Conservation (phyloP, 2,797 vertebrate species). For the Sebastes iracundus region DNA sequence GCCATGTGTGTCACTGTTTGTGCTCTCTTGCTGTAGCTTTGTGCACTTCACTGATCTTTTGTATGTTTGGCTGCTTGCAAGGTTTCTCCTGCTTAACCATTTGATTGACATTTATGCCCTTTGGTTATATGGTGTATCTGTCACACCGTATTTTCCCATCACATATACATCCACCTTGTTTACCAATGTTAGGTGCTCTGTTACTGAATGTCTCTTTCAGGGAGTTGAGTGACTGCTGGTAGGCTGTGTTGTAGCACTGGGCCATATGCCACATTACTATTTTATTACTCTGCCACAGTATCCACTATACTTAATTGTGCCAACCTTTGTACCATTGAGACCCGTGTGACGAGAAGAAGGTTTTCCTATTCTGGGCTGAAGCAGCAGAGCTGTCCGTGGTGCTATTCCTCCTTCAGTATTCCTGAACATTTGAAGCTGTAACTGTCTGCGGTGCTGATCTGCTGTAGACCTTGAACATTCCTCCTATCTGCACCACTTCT, state of each 20-base stretch:
- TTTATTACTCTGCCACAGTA: constrained; percentile 45
- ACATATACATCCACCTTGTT: background rate
- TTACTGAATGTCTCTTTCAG: background rate
- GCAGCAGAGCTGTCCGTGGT: constrained; percentile 43
- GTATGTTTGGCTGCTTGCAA: background rate
- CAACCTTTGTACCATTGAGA: background rate
- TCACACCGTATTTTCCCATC: background rate
- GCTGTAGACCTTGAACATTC: background rate
- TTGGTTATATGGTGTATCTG: background rate
- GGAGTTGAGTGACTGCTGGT: constrained; percentile 25
- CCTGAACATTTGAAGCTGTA: constrained; percentile 6
- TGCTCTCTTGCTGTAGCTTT: background rate
- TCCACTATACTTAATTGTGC: constrained; percentile 20
- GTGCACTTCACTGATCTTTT: background rate
- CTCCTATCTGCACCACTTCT: background rate
- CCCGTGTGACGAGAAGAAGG: background rate
- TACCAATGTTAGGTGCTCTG: constrained; percentile 1
- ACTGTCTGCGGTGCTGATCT: constrained; percentile 43
- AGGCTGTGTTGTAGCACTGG: constrained; percentile 11
- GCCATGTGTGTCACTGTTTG: background rate
- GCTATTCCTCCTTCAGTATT: background rate
- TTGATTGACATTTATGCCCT: background rate
- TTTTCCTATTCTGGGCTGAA: background rate
- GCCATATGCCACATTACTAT: constrained; percentile 56
- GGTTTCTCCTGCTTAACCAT: background rate